Percentiles rank a stretch among this genome's conserved stretches.
Conservation (phyloP, 2,888 invertebrate genomes). For the Harpagoxenus sublaevis region DNA sequence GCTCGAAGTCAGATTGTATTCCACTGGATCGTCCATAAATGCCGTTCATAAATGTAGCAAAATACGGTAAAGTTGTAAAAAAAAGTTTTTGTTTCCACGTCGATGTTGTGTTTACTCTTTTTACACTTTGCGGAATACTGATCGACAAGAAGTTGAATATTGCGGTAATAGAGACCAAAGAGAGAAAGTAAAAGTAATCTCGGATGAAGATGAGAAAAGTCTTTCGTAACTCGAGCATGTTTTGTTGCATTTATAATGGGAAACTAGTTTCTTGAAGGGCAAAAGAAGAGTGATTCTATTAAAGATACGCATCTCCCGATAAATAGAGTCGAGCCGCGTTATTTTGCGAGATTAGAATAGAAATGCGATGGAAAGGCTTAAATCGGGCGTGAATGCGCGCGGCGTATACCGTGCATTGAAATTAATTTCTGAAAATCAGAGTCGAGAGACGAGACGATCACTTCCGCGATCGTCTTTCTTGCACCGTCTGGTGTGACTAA, state of each 20-base stretch:
- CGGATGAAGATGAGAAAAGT: constrained; percentile 12
- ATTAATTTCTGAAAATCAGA: constrained; percentile 53
- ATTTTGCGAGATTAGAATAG: constrained; percentile 33
- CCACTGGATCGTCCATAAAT: constrained; percentile 18
- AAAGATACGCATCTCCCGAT: neutral
- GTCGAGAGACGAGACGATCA: constrained; percentile 15
- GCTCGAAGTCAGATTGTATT: constrained; percentile 15
- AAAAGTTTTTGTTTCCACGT: constrained; percentile 22
- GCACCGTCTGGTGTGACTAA: constrained; percentile 33
- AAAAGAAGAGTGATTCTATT: constrained; percentile 27
- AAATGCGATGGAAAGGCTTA: neutral
- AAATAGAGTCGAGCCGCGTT: neutral
- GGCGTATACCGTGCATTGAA: neutral
- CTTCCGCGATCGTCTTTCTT: constrained; percentile 48
- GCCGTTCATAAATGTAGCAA: constrained; percentile 26
- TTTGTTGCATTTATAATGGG: constrained; percentile 15
- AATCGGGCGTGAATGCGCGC: constrained; percentile 18
- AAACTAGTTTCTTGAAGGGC: neutral
- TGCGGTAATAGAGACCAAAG: constrained; percentile 13
- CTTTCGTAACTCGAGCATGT: constrained; percentile 2
- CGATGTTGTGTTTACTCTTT: constrained; percentile 19
- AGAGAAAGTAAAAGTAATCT: constrained; percentile 40
- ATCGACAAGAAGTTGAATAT: constrained; percentile 16
- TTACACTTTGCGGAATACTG: neutral
- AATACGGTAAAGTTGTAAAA: neutral